These are phyloP conservation scores for Baccha elongata DNA, from an alignment of 2,888 invertebrate species.

Conservation along the genomic window DNA sequence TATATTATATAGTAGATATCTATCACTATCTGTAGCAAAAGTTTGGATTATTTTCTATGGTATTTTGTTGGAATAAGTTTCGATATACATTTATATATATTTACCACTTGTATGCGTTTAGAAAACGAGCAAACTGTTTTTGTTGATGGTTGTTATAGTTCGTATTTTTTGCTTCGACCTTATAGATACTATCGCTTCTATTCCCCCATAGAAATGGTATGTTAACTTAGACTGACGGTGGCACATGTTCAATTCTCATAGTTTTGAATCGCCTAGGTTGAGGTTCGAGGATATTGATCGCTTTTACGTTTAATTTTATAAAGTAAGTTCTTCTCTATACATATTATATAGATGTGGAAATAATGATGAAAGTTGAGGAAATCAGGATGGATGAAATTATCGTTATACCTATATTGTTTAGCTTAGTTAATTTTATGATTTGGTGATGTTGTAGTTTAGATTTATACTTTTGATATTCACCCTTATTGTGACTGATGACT, in stretches of 20 bases:
- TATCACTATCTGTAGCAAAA: conserved; percentile 14
- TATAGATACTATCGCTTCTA: conserved; percentile 29
- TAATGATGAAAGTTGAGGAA: neutral
- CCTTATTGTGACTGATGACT: too few relatives aligned
- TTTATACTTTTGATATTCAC: too few relatives aligned
- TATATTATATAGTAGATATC: neutral
- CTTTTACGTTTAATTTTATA: neutral
- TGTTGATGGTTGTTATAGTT: conserved; percentile 28
- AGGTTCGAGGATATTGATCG: conserved; percentile 7
- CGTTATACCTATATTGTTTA: too few relatives aligned
- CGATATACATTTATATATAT: neutral
- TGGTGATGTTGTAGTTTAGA: too few relatives aligned
- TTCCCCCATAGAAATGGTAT: conserved; percentile 63
- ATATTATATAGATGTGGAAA: too few relatives aligned
- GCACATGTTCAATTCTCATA: conserved; percentile 67
- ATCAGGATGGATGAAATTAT: too few relatives aligned
- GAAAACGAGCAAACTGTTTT: neutral
- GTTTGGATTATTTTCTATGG: conserved; percentile 18
- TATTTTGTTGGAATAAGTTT: neutral
- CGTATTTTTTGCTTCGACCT: conserved; percentile 31
- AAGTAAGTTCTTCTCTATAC: too few relatives aligned
- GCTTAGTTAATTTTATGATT: too few relatives aligned
- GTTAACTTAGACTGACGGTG: conserved; percentile 62
- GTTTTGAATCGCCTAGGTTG: conserved; percentile 14
- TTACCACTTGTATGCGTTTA: neutral